Evolutionary conservation across 2,888 invertebrate genomes (phyloP), one percentile per base, ranked within the genome.

Genomic region (Epinotia demarniana): DNA sequence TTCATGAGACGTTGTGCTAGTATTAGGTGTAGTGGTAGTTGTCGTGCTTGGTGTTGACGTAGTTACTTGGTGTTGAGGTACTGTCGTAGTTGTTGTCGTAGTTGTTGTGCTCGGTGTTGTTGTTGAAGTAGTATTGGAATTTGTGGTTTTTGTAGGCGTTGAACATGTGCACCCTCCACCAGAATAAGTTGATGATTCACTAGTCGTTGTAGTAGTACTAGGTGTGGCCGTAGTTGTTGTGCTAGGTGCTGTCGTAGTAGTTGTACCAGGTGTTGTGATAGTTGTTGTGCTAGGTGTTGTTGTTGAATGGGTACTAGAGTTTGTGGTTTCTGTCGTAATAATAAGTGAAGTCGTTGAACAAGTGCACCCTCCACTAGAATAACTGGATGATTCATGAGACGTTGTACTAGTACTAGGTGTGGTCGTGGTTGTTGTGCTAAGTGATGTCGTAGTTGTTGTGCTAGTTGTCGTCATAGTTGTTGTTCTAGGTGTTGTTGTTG

Each of bases 291-390:
- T 55, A 19, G 72, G 55, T 49, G 63, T 66, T 53, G 11, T 23
- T 12, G 13, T 16, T 33, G 63, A 61, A 46, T 62, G 57, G 49
- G n/a, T 49, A 33, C 69, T 49, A 19, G 62, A 16, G 27, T 16
- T 27, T 43, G n/a, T 68, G 43, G 53, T 67, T 46, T 19, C 27
- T 18, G 16, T 39, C 46, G 66, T 62, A 58, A 18, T 62, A 9
- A 16, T 12, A 0, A 70, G 46, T 55, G 75, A 55, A 62, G 68
- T 16, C n/a, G 57, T 58, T 0, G 63, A 39, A 46, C 72, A 72
- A 9, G 72, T 72, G 60, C 72, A 72, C 58, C 43, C 57, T 72
- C 60, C 19, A 19, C 39, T 60, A 53, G 66, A 61, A 57, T 49
- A n/a, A 27, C 23, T 27, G 3, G 62, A 23, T 46, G 23, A 16